Base-by-base conservation (phyloP, 1,140 invertebrate genomes). In the Musca vetustissima region DNA sequence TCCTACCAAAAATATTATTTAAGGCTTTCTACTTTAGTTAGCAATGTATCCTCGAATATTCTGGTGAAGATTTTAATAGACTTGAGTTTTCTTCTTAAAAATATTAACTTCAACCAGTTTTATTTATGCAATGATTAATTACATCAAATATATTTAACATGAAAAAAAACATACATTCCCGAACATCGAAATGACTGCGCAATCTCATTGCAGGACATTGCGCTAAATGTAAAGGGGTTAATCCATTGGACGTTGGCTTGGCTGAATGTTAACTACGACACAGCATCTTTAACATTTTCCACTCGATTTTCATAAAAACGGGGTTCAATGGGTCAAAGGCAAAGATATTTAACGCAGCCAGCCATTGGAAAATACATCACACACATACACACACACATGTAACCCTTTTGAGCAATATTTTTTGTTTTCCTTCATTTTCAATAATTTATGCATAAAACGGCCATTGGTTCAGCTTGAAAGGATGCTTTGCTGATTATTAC, bases 401-500 rank as follows among this genome's bases (percentile, higher is more conserved):
- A 61, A 13, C 1, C 25, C 28, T 19, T 61, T 0, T 2, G 17
- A 32, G 28, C 28, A 36, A 36, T 9, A 61, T 36, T 61, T 19
- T 19, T 19, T n/a, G n/a, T 17, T 32, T 17, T 32, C 17, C 25
- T 19, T 36, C n/a, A 61, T 43, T 19, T 43, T 36, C 28, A 61
- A 61, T 61, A 61, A 61, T 61, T 61, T 61, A 61, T 61, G 57
- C 57, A 61, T 36, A 28, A 59, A 61, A 25, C 36, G 28, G 14
- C 21, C 22, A 61, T 19, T 43, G 36, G 32, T 61, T 25, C 17
- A 17, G 25, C 24, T 28, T 7, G 28, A 17, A 28, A 59, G 49
- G 36, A 43, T 43, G 36, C 36, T 43, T 43, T 6, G 36, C 11
- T 43, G 36, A 43, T 43, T 43, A 43, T 43, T 9, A 43, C 36